Evolutionary conservation across 2,113 vertebrate species (phyloP).

Genomic region (Nothobranchius kuhntae): DNA sequence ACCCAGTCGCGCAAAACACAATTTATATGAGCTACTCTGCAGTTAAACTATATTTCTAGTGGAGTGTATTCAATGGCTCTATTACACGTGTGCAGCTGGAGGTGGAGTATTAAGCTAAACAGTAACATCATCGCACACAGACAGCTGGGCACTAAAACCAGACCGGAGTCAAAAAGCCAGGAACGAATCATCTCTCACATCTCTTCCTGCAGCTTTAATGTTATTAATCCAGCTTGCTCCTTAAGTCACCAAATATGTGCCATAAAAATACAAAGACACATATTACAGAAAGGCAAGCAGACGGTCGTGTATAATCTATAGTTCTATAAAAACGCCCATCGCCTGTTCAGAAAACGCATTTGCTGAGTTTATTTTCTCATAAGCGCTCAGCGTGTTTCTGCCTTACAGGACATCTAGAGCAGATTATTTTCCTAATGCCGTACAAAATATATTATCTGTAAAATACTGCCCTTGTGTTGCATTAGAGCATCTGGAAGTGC

Average conservation of each 20-base stretch:
- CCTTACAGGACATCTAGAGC: constrained; percentile 34
- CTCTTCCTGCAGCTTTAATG: constrained; percentile 44
- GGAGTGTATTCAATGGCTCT: constrained; percentile 11
- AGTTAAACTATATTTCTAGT: constrained; percentile 20
- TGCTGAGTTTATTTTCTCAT: constrained; percentile 47
- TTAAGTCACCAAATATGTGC: constrained; percentile 34
- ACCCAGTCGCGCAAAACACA: constrained; percentile 2
- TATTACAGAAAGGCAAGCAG: constrained; percentile 8
- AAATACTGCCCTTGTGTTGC: constrained; percentile 16
- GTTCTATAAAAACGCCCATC: background rate
- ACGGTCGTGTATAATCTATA: constrained; percentile 12
- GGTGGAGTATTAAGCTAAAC: constrained; percentile 20
- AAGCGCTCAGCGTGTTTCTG: constrained; percentile 32
- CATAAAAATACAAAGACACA: background rate
- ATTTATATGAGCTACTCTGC: constrained; percentile 15
- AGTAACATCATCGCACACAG: constrained; percentile 34
- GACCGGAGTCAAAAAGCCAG: constrained; percentile 16
- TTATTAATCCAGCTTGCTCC: constrained; percentile 33
- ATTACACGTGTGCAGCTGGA: constrained; percentile 29
- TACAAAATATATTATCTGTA: constrained; percentile 12
- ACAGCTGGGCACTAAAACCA: constrained; percentile 44
- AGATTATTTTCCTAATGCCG: constrained; percentile 23
- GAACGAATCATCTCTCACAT: constrained; percentile 42
- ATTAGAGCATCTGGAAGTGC: constrained; percentile 9
- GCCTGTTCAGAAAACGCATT: constrained; percentile 16